Evolutionary conservation across 2,113 vertebrate genomes (phyloP), one percentile per base, ranked within the genome.

Genomic region (Pterocles orientalis): DNA sequence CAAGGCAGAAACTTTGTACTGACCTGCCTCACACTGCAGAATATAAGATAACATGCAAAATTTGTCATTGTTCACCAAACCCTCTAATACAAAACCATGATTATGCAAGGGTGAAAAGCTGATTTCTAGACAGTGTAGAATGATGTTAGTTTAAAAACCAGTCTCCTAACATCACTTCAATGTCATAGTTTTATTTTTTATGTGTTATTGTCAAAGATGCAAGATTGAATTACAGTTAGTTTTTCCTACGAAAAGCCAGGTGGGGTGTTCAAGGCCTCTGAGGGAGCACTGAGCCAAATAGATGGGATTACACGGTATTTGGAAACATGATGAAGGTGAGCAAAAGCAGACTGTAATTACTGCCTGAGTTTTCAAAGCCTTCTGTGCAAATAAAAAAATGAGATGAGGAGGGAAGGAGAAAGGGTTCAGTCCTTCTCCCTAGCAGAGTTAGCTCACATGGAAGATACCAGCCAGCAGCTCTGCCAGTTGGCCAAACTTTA

Each of bases 241-340:
- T 94, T 82, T 89, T 88, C 68, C 85, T 69, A 92, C 41, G 41
- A 88, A 80, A 82, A 91, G 86, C 82, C 94, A 94, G 85, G 56
- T 86, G 94, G 45, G 83, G 62, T 62, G 41, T 75, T 92, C 86
- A 76, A 91, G 71, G 92, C 77, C 82, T 89, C 90, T 41, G 65
- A 95, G 34, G 17, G 71, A 85, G 68, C 58, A 69, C 36, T 60
- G 56, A 97, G 94, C 85, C 85, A 76, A 95, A 88, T 0, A 72
- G 77, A 91, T 47, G 77, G 70, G 93, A 91, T 95, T 97, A 94
- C 70, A n/a, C 54, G 65, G 48, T 75, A 88, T 95, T 94, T 95
- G 75, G 78, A 95, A 95, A 96, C 51, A 56, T 9, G 64, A 94
- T 29, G 68, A 94, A 95, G 92, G 93, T 79, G 72, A 94, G 91